Conservation (phyloP, 2,797 vertebrate genomes). For the Leuciscus waleckii region DNA sequence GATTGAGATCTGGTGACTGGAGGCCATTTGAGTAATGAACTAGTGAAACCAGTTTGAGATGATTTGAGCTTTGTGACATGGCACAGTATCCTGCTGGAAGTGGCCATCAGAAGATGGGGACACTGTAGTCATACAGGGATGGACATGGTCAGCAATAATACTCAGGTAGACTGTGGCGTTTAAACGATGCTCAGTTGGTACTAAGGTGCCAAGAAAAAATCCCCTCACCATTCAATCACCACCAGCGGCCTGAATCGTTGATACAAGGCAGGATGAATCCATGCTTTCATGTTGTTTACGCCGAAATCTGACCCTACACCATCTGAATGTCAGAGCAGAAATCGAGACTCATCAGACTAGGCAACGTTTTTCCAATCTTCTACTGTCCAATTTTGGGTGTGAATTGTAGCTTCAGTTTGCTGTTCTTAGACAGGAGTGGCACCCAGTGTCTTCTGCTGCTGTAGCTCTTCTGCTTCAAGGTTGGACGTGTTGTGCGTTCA, state of each 20-base stretch:
- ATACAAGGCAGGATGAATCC: constrained; percentile 11
- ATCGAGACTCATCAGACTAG: background rate
- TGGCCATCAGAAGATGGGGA: constrained; percentile 63
- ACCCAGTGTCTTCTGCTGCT: background rate
- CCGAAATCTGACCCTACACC: constrained; percentile 47
- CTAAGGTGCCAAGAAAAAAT: background rate
- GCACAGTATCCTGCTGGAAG: constrained; percentile 57
- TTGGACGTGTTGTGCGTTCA: background rate
- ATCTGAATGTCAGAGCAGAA: constrained; percentile 37
- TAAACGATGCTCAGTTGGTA: background rate
- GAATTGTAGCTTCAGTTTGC: background rate
- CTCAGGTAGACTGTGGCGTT: background rate
- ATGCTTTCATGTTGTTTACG: constrained; percentile 53
- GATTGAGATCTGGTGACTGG: background rate
- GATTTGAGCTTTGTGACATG: background rate
- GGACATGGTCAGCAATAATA: constrained; percentile 30
- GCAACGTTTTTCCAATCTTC: background rate
- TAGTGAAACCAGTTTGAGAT: background rate
- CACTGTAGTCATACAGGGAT: constrained; percentile 56
- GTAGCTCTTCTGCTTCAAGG: background rate
- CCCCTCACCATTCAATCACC: background rate
- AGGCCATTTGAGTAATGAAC: background rate
- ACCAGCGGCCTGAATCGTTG: background rate
- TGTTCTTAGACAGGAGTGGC: background rate
- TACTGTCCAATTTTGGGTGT: background rate